Evolutionary conservation across 35 echinoderm and acorn worm genomes (phyloP).

Genomic region (Hemicentrotus pulcherrimus): DNA sequence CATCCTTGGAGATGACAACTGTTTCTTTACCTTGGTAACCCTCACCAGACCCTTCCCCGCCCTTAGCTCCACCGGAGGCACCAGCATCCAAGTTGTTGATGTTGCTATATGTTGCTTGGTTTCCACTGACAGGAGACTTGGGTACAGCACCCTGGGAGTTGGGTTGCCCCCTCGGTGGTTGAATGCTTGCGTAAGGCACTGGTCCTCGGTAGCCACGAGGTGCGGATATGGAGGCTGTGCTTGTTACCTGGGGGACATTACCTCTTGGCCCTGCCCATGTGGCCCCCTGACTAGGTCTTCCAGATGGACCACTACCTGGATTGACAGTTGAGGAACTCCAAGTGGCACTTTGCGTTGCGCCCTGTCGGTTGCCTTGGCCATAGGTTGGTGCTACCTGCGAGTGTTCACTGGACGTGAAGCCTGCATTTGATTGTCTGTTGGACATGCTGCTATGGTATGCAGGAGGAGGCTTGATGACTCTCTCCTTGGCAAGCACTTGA

Average conservation of each 20-base stretch:
- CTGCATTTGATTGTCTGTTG: neutral
- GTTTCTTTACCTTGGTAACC: conserved; percentile 47
- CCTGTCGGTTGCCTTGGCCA: neutral
- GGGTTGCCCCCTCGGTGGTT: neutral
- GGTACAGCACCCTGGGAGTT: neutral
- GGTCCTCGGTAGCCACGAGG: neutral
- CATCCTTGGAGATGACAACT: conserved; percentile 58
- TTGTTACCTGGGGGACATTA: neutral
- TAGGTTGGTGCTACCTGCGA: neutral
- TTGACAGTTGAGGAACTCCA: neutral
- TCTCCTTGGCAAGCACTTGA: neutral
- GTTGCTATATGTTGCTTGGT: neutral
- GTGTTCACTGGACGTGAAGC: neutral
- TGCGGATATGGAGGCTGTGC: neutral
- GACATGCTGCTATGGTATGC: conserved; percentile 40
- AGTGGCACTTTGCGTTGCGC: neutral
- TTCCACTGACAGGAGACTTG: neutral
- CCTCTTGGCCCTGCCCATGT: neutral
- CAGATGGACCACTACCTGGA: neutral
- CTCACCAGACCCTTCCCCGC: neutral
- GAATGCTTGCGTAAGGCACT: neutral
- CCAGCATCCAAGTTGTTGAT: neutral
- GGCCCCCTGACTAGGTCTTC: neutral
- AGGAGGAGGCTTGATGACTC: conserved; percentile 25
- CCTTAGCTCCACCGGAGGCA: neutral